Evolutionary conservation across 2,888 invertebrate species (phyloP).

Genomic region (Palloptera scutellata): DNA sequence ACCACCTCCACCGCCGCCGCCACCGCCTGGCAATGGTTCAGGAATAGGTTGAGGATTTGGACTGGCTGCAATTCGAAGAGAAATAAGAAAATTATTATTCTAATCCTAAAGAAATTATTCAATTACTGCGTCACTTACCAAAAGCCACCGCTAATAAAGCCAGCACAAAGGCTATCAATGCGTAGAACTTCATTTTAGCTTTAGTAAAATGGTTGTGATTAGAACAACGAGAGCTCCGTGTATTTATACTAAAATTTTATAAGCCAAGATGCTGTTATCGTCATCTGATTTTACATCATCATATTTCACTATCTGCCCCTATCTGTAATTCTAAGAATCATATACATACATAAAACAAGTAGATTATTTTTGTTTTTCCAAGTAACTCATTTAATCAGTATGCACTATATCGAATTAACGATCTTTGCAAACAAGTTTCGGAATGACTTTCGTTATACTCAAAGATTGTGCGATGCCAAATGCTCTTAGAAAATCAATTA

Average conservation of each 20-base stretch:
- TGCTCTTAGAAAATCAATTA: too few species aligned
- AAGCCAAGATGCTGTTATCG: too few species aligned
- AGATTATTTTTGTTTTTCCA: too few species aligned
- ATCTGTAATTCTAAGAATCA: too few species aligned
- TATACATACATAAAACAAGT: too few species aligned
- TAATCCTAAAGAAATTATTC: background rate
- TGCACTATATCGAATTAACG: too few species aligned
- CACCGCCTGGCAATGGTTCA: slow-evolving; percentile 22
- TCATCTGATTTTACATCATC: too few species aligned
- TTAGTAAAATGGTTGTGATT: slow-evolving; percentile 14
- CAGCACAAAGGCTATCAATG: background rate
- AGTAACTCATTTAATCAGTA: too few species aligned
- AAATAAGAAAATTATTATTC: background rate
- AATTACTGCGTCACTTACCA: background rate
- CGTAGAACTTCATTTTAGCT: background rate
- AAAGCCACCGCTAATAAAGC: background rate
- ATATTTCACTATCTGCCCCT: too few species aligned
- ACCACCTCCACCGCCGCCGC: slow-evolving; percentile 26
- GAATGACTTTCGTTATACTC: too few species aligned
- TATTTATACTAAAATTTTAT: slow-evolving; percentile 16
- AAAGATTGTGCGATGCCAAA: too few species aligned
- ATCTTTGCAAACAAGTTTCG: too few species aligned
- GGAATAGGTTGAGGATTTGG: slow-evolving; percentile 20
- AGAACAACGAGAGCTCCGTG: background rate
- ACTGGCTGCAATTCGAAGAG: slow-evolving; percentile 17